Base-by-base conservation (phyloP, 2,797 vertebrate species). In the Brotula barbata region DNA sequence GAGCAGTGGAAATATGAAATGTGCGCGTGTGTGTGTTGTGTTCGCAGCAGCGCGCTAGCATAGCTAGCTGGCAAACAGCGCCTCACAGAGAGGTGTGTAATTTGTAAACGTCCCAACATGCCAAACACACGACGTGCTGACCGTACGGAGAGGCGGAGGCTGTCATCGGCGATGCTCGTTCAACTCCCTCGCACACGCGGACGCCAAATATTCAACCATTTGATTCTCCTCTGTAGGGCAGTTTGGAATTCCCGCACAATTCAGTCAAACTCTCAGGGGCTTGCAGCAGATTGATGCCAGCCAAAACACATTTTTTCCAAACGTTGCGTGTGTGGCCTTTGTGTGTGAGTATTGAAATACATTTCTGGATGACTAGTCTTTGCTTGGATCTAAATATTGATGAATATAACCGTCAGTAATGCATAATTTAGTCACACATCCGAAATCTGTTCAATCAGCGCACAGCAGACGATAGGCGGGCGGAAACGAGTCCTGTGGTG, bases 1-100 rank as follows among this genome's bases (percentile, higher is more conserved):
- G 70, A 83, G n/a, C n/a, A n/a, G 63, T 47, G 63, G 58, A 78
- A 69, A 69, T 63, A 69, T 58, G 28, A 84, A 75, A 64, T 43
- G 52, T 21, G 49, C 69, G 51, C 59, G 39, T 68, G 58, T 62
- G 51, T 70, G 55, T 31, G 42, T 37, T 17, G 52, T 67, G 52
- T 67, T 80, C 1, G 5, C 25, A 67, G 23, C 15, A 34, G 60
- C 42, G 57, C 59, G 37, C 31, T 50, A 39, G 54, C 73, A 66
- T 54, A 56, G 49, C 61, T 52, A 43, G 57, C 52, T 52, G 46
- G 57, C 52, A 53, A 39, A 46, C 9, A 17, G 46, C 40, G 54
- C 39, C 44, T 17, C 7, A 44, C 45, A 78, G 62, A 69, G 28
- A 69, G 28, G 1, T 68, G 39, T 45, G 57, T 75, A 69, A 73